Percentiles rank a stretch among this genome's conserved stretches.
phyloP scores from a whole-genome alignment of 2,888 invertebrate species.

The Leptarthrus brevirostris region DNA sequence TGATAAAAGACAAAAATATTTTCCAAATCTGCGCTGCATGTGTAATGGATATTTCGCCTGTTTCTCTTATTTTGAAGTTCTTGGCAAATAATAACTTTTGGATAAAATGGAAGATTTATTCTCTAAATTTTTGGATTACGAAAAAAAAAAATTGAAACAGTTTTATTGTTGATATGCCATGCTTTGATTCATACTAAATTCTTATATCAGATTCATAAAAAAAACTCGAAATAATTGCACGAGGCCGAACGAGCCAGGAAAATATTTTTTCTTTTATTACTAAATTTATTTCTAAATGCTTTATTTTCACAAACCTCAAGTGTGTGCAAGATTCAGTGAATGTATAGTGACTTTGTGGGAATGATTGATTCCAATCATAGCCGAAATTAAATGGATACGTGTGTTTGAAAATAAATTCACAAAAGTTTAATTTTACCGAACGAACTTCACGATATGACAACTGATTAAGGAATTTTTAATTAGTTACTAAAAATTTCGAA shows the following conservation, averaged over 20 bases:
- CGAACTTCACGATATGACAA: background rate
- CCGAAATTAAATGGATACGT: background rate
- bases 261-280: background rate
- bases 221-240: too few species aligned
- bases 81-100: conserved; percentile 6
- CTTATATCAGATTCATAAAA: too few species aligned
- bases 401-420: background rate
- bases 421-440: background rate
- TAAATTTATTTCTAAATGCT: background rate
- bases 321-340: background rate
- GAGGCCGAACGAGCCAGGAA: background rate
- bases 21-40: conserved; percentile 17
- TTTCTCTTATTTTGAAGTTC: conserved; percentile 7
- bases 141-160: background rate
- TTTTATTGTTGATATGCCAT: background rate
- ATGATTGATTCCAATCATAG: background rate
- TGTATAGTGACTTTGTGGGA: background rate
- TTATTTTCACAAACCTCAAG: background rate
- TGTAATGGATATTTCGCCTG: conserved; percentile 7
- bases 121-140: background rate
- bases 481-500: background rate
- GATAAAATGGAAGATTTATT: background rate
- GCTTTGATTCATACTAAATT: too few species aligned
- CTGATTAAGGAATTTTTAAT: background rate
- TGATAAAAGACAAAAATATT: conserved; percentile 26